Conservation (phyloP, 2,797 vertebrate genomes). For the Anguilla megastoma region DNA sequence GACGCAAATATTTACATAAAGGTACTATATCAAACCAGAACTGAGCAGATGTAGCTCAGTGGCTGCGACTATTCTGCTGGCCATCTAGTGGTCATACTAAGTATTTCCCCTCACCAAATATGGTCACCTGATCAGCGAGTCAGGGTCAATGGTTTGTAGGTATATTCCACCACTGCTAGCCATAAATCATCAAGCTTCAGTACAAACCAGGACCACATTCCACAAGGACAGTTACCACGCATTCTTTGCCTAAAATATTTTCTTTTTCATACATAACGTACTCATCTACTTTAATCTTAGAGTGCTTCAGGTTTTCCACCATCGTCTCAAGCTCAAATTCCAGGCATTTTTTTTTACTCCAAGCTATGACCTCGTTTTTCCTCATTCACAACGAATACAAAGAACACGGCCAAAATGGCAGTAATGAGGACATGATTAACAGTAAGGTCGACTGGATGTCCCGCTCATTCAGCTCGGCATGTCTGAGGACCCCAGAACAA, state of each 20-base stretch:
- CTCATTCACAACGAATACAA: neutral
- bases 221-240: neutral
- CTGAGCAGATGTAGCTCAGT: neutral
- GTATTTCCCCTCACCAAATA: neutral
- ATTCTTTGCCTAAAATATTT: neutral
- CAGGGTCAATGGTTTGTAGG: neutral
- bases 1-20: conserved; percentile 37
- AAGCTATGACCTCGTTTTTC: neutral
- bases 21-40: conserved; percentile 48
- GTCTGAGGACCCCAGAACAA: neutral
- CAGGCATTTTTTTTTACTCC: neutral
- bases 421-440: conserved; percentile 6
- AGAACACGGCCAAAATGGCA: neutral
- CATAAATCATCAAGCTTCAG: neutral
- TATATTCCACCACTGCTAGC: neutral
- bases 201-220: neutral
- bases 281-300: neutral
- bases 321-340: neutral
- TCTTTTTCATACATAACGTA: neutral
- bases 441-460: neutral
- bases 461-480: conserved; percentile 5
- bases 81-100: neutral
- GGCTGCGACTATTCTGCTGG: neutral
- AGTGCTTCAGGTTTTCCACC: neutral
- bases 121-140: neutral